Conservation (phyloP, 2,888 invertebrate species). For the Exocentrus adspersus region DNA sequence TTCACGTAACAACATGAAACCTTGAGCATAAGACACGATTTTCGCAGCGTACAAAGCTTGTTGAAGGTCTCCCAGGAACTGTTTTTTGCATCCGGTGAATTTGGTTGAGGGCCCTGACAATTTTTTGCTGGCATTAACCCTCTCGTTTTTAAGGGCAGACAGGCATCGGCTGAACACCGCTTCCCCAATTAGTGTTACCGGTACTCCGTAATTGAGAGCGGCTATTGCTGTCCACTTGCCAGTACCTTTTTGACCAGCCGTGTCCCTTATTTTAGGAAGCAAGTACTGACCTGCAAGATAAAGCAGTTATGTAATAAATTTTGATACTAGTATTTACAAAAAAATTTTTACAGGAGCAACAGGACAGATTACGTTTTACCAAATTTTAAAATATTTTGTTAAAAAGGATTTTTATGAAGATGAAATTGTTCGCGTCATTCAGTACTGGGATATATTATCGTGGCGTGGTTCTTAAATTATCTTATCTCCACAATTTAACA, state of each 20-base stretch:
- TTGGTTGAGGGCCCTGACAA: conserved; percentile 75
- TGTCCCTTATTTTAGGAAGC: conserved; percentile 92
- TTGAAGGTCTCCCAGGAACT: conserved; percentile 85
- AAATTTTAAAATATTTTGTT: no score
- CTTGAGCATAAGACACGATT: conserved; percentile 97
- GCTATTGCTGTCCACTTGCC: conserved; percentile 99
- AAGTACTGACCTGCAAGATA: conserved; percentile 71
- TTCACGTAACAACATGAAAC: conserved; percentile 93
- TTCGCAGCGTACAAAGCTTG: conserved; percentile 96
- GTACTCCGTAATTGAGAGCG: conserved; percentile 94
- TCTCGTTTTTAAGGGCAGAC: conserved; percentile 90
- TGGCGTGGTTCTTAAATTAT: neutral
- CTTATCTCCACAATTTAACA: neutral
- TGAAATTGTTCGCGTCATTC: no score
- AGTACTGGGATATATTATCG: no score
- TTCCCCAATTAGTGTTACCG: conserved; percentile 98
- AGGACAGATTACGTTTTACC: no score
- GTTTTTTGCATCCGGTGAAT: conserved; percentile 77
- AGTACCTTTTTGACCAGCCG: conserved; percentile 98
- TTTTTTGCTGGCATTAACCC: conserved; percentile 81
- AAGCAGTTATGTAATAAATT: neutral
- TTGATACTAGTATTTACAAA: no score
- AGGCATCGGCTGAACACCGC: conserved; percentile 97
- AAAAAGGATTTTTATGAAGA: no score
- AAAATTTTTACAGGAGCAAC: no score